Percentiles rank a stretch among this genome's conserved stretches.
phyloP scores from a whole-genome alignment of 2,797 vertebrate genomes.

The Alosa sapidissima region DNA sequence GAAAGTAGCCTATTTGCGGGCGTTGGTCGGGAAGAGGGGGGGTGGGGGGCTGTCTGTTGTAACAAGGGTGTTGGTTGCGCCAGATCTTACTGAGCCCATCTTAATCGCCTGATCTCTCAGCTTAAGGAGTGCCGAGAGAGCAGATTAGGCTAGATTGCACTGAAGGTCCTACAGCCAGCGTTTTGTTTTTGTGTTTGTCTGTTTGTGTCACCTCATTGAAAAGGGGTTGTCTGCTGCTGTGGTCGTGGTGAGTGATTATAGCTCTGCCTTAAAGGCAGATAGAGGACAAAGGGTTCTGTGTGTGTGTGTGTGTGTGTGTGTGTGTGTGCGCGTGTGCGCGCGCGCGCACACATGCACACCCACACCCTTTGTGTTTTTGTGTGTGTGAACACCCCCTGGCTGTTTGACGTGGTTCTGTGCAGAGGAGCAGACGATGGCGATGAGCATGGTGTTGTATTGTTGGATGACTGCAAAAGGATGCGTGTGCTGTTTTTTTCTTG shows the following conservation, averaged over 20 bases:
- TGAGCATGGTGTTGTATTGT: constrained; percentile 5
- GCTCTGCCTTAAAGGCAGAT: constrained; percentile 6
- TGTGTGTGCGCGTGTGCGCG: neutral
- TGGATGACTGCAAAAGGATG: neutral
- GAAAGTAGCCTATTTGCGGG: too few relatives aligned
- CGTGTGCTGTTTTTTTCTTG: neutral
- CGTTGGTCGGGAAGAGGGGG: neutral
- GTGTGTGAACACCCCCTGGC: neutral
- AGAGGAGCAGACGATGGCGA: neutral
- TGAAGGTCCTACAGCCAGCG: neutral
- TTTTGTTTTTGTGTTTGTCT: neutral
- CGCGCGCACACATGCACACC: too few relatives aligned
- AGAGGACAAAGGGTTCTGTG: neutral
- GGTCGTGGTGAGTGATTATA: neutral
- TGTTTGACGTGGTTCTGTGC: neutral
- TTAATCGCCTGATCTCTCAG: constrained; percentile 6
- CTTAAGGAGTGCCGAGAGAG: neutral
- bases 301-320: constrained; percentile 9
- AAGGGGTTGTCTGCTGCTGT: neutral
- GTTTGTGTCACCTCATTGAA: neutral
- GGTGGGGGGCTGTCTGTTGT: neutral
- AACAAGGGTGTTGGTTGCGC: neutral
- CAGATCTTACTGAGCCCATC: neutral
- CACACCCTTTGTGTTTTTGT: neutral
- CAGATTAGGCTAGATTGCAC: constrained; percentile 4